Base-by-base conservation (phyloP, 2,113 vertebrate genomes). In the Alexandromys fortis region DNA sequence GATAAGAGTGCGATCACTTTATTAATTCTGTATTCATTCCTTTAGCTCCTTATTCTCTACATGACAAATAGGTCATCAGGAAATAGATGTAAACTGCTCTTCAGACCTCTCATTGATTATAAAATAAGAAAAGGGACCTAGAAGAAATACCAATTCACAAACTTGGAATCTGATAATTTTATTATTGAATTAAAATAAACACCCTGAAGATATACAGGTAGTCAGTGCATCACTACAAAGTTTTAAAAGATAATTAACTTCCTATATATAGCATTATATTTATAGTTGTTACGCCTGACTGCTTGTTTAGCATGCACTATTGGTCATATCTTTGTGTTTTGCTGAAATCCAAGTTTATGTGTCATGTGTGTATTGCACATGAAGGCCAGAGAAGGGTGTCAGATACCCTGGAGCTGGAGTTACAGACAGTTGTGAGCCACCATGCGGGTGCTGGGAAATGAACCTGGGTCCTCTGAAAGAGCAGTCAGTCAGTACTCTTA, bases 171-270 rank as follows among this genome's bases (percentile, higher is more conserved):
- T 89, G 58, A 38, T 38, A 61, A 85, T 68, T 83, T 92, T 90
- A 85, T 85, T 92, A 82, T 86, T 93, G 72, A 85, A 78, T 61
- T 61, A 86, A 68, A 95, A 68, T 38, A 76, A 55, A 83, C 82
- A 90, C 22, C 4, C 17, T 90, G 19, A 70, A 47, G 28, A 4
- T 5, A 22, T 86, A 45, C 47, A 70, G 33, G 16, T 73, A 86
- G 21, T 35, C 35, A 93, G 58, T 16, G 86, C 70, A 45, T 63
- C 14, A 52, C 35, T 79, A 90, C 21, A 65, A 79, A 65, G 19
- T 67, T 90, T 35, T 65, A 65, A 22, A 78, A 86, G 9, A 85
- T 70, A 78, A 72, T 78, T 35, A 49, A 9, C 22, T 82, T 19
- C 22, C 38, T 73, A 79, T 91, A 92, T 55, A 76, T 22, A 68